phyloP scores from a whole-genome alignment of 1,140 invertebrate species.

The Daktulosphaira vitifoliae region DNA sequence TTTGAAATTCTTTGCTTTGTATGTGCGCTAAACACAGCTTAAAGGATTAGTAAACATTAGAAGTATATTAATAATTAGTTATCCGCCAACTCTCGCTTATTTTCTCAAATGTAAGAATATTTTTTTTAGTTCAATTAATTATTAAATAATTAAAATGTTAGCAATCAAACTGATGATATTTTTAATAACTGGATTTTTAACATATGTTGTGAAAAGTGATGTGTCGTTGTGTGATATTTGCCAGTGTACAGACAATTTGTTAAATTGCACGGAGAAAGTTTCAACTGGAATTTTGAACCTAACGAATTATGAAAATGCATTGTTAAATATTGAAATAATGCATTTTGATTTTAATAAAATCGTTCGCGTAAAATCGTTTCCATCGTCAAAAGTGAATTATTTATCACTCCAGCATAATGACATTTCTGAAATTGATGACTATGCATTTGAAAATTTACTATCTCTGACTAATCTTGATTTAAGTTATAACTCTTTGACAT shows the following conservation, averaged over 20 bases:
- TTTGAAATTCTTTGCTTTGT: constrained; percentile 12
- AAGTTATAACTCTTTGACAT: constrained; percentile 56
- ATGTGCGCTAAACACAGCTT: not conserved
- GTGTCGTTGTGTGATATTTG: constrained; percentile 5
- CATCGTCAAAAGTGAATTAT: constrained; percentile 38
- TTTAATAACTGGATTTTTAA: not conserved
- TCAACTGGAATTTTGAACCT: not conserved
- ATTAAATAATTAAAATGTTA: too few species aligned
- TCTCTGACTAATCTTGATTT: constrained; percentile 56
- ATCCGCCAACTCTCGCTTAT: too few species aligned
- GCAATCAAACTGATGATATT: too few species aligned
- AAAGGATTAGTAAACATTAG: too few species aligned
- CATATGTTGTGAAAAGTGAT: not conserved
- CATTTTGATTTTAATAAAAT: constrained; percentile 5
- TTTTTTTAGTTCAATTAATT: too few species aligned
- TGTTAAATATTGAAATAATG: not conserved
- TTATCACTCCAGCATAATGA: constrained; percentile 45
- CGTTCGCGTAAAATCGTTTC: not conserved
- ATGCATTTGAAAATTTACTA: constrained; percentile 54
- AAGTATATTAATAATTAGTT: too few species aligned
- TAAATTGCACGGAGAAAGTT: constrained; percentile 16
- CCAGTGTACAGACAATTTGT: not conserved
- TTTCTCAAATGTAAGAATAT: too few species aligned
- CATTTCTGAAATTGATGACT: constrained; percentile 51
- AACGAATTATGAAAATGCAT: not conserved